Conservation (phyloP, 2,888 invertebrate species). For the Balanococcus diminutus region DNA sequence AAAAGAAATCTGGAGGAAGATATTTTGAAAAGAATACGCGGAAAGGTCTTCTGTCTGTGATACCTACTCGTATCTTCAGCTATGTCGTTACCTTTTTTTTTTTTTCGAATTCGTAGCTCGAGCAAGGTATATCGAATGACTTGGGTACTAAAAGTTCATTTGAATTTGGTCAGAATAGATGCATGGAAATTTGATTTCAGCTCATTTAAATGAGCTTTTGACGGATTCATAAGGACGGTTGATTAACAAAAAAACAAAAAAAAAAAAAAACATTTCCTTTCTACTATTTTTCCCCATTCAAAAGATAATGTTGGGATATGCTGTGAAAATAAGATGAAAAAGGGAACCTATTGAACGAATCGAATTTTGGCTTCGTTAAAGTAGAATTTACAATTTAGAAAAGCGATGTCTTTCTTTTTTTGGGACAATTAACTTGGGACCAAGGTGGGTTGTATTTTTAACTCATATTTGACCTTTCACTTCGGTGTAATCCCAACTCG, state of each 20-base stretch:
- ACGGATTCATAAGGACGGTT: background rate
- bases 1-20: background rate
- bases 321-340: background rate
- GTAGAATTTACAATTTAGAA: background rate
- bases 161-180: background rate
- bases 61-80: background rate
- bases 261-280: background rate
- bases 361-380: too few species aligned
- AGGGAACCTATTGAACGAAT: too few species aligned
- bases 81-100: background rate
- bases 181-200: background rate
- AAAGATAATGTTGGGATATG: background rate
- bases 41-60: too few species aligned
- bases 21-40: background rate
- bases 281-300: background rate
- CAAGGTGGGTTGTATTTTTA: background rate
- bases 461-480: background rate
- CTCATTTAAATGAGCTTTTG: background rate
- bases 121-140: background rate
- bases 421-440: background rate
- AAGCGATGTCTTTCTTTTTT: background rate
- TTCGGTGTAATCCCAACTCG: background rate
- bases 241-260: too few species aligned
- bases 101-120: background rate
- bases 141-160: background rate